phyloP scores from a whole-genome alignment of 2,888 invertebrate genomes.

The Temnothorax rugatulus region DNA sequence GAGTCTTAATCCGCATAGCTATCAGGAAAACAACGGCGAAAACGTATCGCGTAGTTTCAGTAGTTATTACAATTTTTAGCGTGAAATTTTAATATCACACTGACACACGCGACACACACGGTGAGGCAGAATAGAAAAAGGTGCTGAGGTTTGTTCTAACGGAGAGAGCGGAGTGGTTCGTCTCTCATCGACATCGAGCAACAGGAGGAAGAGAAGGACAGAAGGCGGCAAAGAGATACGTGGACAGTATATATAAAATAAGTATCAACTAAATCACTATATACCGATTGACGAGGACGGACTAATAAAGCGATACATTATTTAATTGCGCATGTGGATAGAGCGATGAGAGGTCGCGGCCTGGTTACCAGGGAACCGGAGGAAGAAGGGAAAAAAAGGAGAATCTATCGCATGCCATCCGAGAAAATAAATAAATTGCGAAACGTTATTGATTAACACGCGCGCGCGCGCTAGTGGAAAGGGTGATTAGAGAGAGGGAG shows the following conservation, averaged over 20 bases:
- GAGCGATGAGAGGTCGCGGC: slow-evolving; percentile 38
- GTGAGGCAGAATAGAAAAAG: neutral
- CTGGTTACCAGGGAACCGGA: slow-evolving; percentile 35
- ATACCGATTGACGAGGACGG: slow-evolving; percentile 76
- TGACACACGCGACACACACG: slow-evolving; percentile 64
- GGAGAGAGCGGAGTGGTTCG: neutral
- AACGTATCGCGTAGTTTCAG: slow-evolving; percentile 80
- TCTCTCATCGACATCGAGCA: slow-evolving; percentile 8
- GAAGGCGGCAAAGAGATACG: slow-evolving; percentile 57
- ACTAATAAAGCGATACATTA: slow-evolving; percentile 65
- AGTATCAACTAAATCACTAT: slow-evolving; percentile 78
- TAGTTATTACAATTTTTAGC: slow-evolving; percentile 79
- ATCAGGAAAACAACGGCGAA: slow-evolving; percentile 52
- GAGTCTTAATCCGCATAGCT: slow-evolving; percentile 78
- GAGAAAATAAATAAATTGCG: slow-evolving; percentile 64
- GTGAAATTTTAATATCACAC: slow-evolving; percentile 74
- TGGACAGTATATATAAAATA: slow-evolving; percentile 75
- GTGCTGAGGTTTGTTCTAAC: slow-evolving; percentile 5
- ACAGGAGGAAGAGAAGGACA: neutral
- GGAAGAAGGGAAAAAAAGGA: neutral
- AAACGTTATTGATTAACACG: slow-evolving; percentile 73
- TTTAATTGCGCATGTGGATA: slow-evolving; percentile 69
- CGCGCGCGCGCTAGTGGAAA: slow-evolving; percentile 20
- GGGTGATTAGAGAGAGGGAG: slow-evolving; percentile 55
- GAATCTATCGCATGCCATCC: slow-evolving; percentile 37